Percentiles rank a stretch among this genome's conserved stretches.
Evolutionary conservation across 2,797 vertebrate genomes (phyloP).

Genomic region (Helarctos malayanus): DNA sequence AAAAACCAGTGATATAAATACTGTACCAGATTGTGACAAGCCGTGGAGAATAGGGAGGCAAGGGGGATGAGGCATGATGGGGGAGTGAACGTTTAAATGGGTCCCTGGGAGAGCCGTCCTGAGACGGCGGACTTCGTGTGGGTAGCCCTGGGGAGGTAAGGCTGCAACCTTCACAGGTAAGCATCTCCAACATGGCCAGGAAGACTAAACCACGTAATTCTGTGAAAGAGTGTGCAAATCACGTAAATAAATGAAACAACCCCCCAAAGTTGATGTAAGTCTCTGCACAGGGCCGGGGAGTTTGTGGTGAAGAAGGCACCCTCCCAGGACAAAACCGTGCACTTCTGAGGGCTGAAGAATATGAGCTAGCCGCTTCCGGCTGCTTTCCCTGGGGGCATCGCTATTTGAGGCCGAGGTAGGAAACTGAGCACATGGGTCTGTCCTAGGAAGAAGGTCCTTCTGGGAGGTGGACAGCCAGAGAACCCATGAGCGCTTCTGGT

Average conservation of each 20-base stretch:
- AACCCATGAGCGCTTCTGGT: not conserved
- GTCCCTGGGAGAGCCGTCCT: rapidly evolving
- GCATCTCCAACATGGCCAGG: rapidly evolving
- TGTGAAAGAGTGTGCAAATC: not conserved
- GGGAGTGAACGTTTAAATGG: rapidly evolving
- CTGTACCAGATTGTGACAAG: rapidly evolving
- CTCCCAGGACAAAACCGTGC: rapidly evolving
- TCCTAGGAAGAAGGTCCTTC: not conserved
- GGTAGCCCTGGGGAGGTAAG: not conserved
- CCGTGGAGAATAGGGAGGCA: not conserved
- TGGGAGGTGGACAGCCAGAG: rapidly evolving
- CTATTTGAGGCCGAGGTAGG: not conserved
- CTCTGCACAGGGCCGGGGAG: rapidly evolving
- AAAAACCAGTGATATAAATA: rapidly evolving
- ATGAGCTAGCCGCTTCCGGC: rapidly evolving
- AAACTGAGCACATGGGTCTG: rapidly evolving
- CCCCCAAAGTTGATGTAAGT: too few relatives aligned
- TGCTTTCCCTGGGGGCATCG: rapidly evolving
- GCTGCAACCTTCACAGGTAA: rapidly evolving
- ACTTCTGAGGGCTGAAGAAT: not conserved
- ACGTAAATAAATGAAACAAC: not conserved
- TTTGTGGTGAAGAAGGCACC: rapidly evolving
- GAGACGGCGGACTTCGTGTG: rapidly evolving
- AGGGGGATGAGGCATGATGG: too few relatives aligned
- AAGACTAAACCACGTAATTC: rapidly evolving